Percentiles rank a stretch among this genome's conserved stretches.
Evolutionary conservation across 2,113 vertebrate species (phyloP).

Genomic region (Sialia sialis): DNA sequence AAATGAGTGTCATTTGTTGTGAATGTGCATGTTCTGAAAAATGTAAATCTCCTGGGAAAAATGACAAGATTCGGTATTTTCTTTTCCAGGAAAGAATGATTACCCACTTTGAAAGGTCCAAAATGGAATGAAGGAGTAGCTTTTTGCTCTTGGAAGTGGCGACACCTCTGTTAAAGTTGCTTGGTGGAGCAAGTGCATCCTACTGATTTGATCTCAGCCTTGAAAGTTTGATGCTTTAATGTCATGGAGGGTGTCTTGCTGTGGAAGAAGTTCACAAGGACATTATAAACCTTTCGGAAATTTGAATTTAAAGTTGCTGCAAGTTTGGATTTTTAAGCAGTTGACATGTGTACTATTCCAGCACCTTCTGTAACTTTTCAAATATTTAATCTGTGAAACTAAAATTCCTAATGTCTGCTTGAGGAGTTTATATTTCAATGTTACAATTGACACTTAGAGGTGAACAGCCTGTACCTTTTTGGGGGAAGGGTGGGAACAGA

Average conservation of each 20-base stretch:
- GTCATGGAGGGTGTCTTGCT: slow-evolving; percentile 35
- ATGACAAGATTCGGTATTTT: not conserved
- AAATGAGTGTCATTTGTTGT: not conserved
- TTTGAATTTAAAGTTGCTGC: slow-evolving; percentile 67
- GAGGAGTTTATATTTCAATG: slow-evolving; percentile 64
- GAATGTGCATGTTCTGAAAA: not conserved
- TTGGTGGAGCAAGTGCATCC: slow-evolving; percentile 55
- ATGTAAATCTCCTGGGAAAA: not conserved
- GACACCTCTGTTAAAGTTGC: slow-evolving; percentile 18
- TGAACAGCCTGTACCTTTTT: slow-evolving; percentile 60
- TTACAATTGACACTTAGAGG: slow-evolving; percentile 56
- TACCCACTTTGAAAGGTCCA: slow-evolving; percentile 84
- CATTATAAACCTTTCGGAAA: slow-evolving; percentile 58
- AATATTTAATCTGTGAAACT: slow-evolving; percentile 74
- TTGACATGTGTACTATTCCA: slow-evolving; percentile 70
- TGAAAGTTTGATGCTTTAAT: slow-evolving; percentile 58
- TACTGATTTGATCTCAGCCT: slow-evolving; percentile 60
- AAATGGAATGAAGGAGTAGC: slow-evolving; percentile 77
- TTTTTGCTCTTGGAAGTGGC: slow-evolving; percentile 37
- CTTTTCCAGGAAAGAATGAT: slow-evolving; percentile 80
- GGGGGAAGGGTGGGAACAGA: slow-evolving; percentile 34
- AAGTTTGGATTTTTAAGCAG: slow-evolving; percentile 71
- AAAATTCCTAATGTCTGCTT: slow-evolving; percentile 70
- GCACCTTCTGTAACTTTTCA: slow-evolving; percentile 74
- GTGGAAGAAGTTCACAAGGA: slow-evolving; percentile 60